Evolutionary conservation across 2,888 invertebrate species (phyloP), one percentile per base, ranked within the genome.

Genomic region (Drosophila mimica): DNA sequence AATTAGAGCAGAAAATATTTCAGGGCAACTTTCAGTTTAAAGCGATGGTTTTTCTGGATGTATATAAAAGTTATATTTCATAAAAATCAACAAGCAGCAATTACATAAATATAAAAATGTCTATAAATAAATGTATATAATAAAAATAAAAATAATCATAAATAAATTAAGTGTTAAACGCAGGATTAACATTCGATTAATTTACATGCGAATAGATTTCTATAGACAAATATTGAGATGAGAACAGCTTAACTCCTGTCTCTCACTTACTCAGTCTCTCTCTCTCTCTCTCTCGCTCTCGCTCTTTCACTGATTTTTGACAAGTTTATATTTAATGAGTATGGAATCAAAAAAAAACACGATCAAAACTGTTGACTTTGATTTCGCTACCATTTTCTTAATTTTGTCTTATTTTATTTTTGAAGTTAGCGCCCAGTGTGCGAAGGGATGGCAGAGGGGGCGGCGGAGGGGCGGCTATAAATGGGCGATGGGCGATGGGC

Each of bases 401-500:
- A 15, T 31, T 48, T 7, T 4, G 4, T 25, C 4, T n/a, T 40
- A 9, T 48, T 6, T 52, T n/a, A 0, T 31, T 33, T 13, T 25
- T 33, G 13, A 33, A 20, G 33, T 15, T 15, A 5, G 52, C 52
- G 20, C 33, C 52, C 33, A 53, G 33, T 53, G 33, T 53, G 52
- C 52, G 9, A 52, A 15, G 17, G 15, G 34, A 15, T 34, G 17
- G n/a, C 31, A 7, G n/a, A 52, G 20, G 17, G 15, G 34, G 20
- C 34, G 17, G n/a, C 31, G 4, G n/a, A n/a, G 31, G 13, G 9
- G 31, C 13, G 28, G 58, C 33, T 43, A 3, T n/a, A 63, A 38
- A 56, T 25, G 54, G 73, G 79, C 75, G 62, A 70, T 73, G 71
- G 86, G 84, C 81, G 63, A 70, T 74, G 72, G 86, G 84, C 81